Evolutionary conservation across 2,113 vertebrate species (phyloP).

Genomic region (Malurus cyaneus): DNA sequence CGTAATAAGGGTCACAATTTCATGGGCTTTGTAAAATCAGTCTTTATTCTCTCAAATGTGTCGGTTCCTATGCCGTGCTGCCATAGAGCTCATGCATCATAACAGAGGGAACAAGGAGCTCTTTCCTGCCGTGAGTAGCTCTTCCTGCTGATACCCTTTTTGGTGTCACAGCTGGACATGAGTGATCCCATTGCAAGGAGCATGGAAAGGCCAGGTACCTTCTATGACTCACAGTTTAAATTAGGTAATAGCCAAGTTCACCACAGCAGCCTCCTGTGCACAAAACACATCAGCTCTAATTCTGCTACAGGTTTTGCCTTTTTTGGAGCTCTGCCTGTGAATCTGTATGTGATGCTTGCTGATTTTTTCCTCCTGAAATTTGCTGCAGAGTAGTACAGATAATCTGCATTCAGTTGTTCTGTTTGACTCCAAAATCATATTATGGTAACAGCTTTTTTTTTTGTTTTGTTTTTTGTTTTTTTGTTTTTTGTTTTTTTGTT

Average conservation of each 20-base stretch:
- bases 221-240: not conserved
- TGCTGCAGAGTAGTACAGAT: not conserved
- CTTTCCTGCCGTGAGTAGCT: not conserved
- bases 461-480: too few relatives aligned
- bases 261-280: not conserved
- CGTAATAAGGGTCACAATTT: not conserved
- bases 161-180: not conserved
- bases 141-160: not conserved
- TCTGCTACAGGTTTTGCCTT: not conserved
- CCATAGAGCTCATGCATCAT: not conserved
- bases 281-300: not conserved
- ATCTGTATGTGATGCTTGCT: not conserved
- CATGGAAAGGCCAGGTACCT: not conserved
- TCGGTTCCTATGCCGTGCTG: fast-evolving
- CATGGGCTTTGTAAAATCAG: not conserved
- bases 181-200: not conserved
- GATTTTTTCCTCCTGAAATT: not conserved
- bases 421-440: not conserved
- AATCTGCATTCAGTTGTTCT: not conserved
- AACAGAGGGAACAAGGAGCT: not conserved
- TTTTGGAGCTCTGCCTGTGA: not conserved
- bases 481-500: too few relatives aligned
- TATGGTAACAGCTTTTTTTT: too few relatives aligned
- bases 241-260: not conserved
- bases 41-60: not conserved